Percentiles rank a stretch among this genome's conserved stretches.
These are phyloP conservation scores for Melanotaenia pygmaea DNA, from an alignment of 2,797 vertebrate species.

Conservation along the genomic window DNA sequence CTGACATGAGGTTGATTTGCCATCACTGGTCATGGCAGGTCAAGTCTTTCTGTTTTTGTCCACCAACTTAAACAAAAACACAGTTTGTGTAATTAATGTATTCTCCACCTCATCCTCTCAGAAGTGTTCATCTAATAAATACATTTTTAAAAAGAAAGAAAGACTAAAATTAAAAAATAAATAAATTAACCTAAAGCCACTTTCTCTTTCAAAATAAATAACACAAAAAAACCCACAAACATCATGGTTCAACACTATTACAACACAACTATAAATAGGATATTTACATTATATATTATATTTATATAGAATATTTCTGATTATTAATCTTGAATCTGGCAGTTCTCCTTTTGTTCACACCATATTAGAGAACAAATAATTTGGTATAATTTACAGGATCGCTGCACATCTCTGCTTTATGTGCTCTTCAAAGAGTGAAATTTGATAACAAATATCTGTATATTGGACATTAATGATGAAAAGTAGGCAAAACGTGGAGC, in stretches of 20 bases:
- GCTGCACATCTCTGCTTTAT: slow-evolving; percentile 63
- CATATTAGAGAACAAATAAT: slow-evolving; percentile 48
- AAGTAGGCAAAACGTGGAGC: slow-evolving; percentile 21
- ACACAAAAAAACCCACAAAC: background rate
- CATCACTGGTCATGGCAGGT: too few species aligned
- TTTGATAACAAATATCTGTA: slow-evolving; percentile 63
- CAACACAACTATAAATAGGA: background rate
- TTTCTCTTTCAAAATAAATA: background rate
- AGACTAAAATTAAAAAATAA: too few species aligned
- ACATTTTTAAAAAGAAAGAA: too few species aligned
- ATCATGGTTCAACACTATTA: background rate
- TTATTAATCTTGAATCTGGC: background rate
- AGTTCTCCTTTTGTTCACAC: slow-evolving; percentile 21
- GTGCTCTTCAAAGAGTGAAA: slow-evolving; percentile 52
- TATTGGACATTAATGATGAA: slow-evolving; percentile 56
- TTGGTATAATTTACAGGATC: slow-evolving; percentile 50
- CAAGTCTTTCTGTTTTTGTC: too few species aligned
- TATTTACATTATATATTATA: too few species aligned
- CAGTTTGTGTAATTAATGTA: too few species aligned
- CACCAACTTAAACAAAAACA: too few species aligned
- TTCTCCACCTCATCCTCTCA: too few species aligned
- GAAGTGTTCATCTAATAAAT: too few species aligned
- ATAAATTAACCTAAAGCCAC: background rate
- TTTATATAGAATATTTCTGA: background rate
- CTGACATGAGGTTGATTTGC: too few species aligned